Base-by-base conservation (phyloP, 2,888 invertebrate species). In the Epistrophe eligans region DNA sequence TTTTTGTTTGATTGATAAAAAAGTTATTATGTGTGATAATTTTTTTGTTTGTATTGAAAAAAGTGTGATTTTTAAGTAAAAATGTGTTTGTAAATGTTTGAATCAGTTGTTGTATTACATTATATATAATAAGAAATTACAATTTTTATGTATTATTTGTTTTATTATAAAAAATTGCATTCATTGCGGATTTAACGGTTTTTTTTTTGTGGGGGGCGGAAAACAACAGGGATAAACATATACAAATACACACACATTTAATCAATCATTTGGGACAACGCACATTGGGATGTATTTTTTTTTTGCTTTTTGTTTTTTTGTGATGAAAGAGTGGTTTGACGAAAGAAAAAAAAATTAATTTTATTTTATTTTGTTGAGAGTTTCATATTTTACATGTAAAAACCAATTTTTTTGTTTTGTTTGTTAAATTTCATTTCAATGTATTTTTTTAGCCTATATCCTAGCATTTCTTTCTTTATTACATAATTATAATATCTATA, bases 271-370 rank as follows among this genome's bases (percentile, higher is more conserved):
- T 73, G 58, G 77, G 71, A 40, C 62, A 77, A 83, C 66, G 79
- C 79, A 87, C 81, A 85, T 66, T 74, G 77, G 67, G 81, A 88
- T 82, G 40, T 89, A 88, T 88, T 79, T 88, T 88, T n/a, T 57
- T 67, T 40, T 88, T 85, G 66, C 70, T 38, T 48, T 40, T 89
- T 85, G 66, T 73, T 38, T 50, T 73, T 38, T 50, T 64, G 48
- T 88, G 50, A 70, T 79, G 55, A 55, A 64, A 85, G 40, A 87
- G 66, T 89, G 88, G 89, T 88, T 89, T 77, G 88, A 89, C 88
- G 88, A 89, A 79, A 89, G 83, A 89, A 89, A 89, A 84, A 89
- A 89, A 85, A 50, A 81, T 50, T 80, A 89, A 79, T 80, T 88
- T 89, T 82, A 88, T 88, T 88, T 87, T 89, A 84, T 24, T 73